phyloP scores from a whole-genome alignment of 2,888 invertebrate species.

The Nemotelus nigrinus region DNA sequence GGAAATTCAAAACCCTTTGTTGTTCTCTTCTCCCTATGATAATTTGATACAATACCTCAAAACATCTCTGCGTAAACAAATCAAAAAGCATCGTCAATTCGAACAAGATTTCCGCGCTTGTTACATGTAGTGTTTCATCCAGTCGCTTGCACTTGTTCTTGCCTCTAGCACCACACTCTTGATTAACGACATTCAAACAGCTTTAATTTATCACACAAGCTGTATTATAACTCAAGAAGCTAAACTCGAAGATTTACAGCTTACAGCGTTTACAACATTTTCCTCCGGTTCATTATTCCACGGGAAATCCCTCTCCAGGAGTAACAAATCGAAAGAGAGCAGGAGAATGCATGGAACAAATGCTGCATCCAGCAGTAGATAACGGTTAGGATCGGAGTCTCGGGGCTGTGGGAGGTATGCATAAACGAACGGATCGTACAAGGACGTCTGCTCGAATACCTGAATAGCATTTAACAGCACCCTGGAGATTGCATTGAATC shows the following conservation, averaged over 20 bases:
- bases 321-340: slow-evolving; percentile 9
- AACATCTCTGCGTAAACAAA: too few species aligned
- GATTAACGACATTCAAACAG: slow-evolving; percentile 39
- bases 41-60: too few species aligned
- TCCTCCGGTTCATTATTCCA: slow-evolving; percentile 12
- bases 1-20: too few species aligned
- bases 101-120: too few species aligned
- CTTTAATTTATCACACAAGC: slow-evolving; percentile 39
- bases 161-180: not conserved
- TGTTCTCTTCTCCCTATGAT: too few species aligned
- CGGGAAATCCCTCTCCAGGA: slow-evolving; percentile 7
- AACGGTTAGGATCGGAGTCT: not conserved
- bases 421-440: not conserved
- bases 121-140: not conserved
- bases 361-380: too few species aligned
- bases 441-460: not conserved
- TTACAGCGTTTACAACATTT: slow-evolving; percentile 16
- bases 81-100: too few species aligned
- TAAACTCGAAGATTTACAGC: slow-evolving; percentile 29
- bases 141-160: not conserved
- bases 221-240: slow-evolving; percentile 37
- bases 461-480: slow-evolving; percentile 33
- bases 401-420: not conserved
- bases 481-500: slow-evolving; percentile 29
- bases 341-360: not conserved